Percentiles rank a stretch among this genome's conserved stretches.
phyloP scores from a whole-genome alignment of 2,888 invertebrate genomes.

The Drosophila birchii region DNA sequence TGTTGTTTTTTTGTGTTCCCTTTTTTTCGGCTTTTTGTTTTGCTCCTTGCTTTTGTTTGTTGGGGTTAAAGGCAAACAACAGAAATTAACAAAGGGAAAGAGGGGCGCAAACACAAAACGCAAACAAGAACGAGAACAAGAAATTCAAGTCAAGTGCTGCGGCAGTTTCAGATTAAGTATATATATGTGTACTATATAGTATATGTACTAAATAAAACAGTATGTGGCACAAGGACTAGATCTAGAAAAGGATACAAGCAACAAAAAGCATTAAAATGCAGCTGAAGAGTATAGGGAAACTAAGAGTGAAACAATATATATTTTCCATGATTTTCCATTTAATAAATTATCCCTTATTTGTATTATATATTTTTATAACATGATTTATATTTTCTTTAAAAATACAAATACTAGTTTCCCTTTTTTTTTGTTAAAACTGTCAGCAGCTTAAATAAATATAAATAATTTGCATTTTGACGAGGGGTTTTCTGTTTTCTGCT shows the following conservation, averaged over 20 bases:
- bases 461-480: conserved; percentile 42
- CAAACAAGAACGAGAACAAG: conserved; percentile 32
- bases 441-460: conserved; percentile 27
- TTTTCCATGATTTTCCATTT: neutral
- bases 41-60: conserved; percentile 53
- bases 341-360: neutral
- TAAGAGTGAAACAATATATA: neutral
- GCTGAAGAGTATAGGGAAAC: neutral
- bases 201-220: neutral
- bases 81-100: conserved; percentile 76
- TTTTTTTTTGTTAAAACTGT: neutral
- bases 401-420: neutral
- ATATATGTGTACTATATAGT: neutral
- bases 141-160: conserved; percentile 77
- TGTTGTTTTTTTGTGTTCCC: conserved; percentile 13
- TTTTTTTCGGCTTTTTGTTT: conserved; percentile 23
- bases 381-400: neutral
- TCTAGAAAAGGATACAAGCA: conserved; percentile 14
- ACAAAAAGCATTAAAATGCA: neutral
- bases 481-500: neutral
- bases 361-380: too few relatives aligned
- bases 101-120: conserved; percentile 49
- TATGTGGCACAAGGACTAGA: conserved; percentile 9
- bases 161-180: conserved; percentile 40
- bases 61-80: conserved; percentile 74